phyloP scores from a whole-genome alignment of 2,888 invertebrate genomes.

The Xestia c-nigrum region DNA sequence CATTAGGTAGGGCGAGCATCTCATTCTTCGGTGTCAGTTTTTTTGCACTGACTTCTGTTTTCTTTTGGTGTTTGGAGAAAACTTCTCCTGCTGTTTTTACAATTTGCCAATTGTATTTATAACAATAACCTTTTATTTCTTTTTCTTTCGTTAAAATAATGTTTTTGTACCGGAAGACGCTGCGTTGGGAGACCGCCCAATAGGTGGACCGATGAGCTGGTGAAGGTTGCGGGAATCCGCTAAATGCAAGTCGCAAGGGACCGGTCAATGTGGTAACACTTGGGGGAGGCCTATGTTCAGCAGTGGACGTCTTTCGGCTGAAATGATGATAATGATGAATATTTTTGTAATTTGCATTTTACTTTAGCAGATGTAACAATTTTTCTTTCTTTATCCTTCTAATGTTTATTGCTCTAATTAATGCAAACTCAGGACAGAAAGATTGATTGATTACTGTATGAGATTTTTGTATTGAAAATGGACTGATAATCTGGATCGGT shows the following conservation, averaged over 20 bases:
- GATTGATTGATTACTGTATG: too few species aligned
- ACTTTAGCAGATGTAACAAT: not conserved
- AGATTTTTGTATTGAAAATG: too few species aligned
- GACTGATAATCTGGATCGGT: not conserved
- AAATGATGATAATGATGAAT: too few species aligned
- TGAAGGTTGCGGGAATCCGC: too few species aligned
- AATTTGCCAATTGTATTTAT: not conserved
- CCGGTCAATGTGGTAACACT: too few species aligned
- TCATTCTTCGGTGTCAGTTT: conserved; percentile 15
- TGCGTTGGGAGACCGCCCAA: too few species aligned
- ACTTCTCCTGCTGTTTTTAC: not conserved
- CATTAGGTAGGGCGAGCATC: conserved; percentile 46
- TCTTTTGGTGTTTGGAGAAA: not conserved
- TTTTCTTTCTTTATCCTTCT: not conserved
- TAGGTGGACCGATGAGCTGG: too few species aligned
- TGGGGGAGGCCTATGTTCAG: too few species aligned
- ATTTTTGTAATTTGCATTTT: not conserved
- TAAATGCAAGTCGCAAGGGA: too few species aligned
- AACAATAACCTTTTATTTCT: not conserved
- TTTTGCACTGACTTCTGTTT: conserved; percentile 26
- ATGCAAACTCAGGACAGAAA: fast-evolving
- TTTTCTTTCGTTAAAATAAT: not conserved
- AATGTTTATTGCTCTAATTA: not conserved
- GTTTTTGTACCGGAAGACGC: too few species aligned
- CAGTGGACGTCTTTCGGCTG: too few species aligned